A percentile compares a stretch with the other conserved stretches of the same genome.
Evolutionary conservation across 1,140 invertebrate species (phyloP).

Genomic region (Macrocentrus cingulum): DNA sequence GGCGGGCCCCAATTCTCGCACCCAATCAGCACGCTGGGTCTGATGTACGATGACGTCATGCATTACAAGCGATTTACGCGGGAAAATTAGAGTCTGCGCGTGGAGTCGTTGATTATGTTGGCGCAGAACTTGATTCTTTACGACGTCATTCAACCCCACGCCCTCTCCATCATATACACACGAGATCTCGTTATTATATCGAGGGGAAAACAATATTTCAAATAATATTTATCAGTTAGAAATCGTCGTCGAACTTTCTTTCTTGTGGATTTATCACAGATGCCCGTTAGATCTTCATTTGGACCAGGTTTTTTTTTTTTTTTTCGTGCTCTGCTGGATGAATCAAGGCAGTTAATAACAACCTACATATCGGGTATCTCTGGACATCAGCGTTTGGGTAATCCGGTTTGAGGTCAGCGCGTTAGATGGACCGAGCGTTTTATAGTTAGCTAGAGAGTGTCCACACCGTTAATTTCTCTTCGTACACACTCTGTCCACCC

Average conservation of each 20-base stretch:
- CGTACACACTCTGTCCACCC: constrained; percentile 17
- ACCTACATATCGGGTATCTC: constrained; percentile 10
- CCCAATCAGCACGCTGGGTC: constrained; percentile 44
- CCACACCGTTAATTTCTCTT: constrained; percentile 23
- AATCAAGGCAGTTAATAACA: constrained; percentile 12
- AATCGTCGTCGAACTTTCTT: constrained; percentile 16
- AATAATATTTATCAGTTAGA: constrained; percentile 1
- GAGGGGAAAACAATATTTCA: too few species aligned
- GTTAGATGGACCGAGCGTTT: constrained; percentile 6
- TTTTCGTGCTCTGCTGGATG: not conserved
- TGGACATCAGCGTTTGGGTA: constrained; percentile 7
- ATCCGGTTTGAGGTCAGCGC: constrained; percentile 23
- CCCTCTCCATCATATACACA: too few species aligned
- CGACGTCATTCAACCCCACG: too few species aligned
- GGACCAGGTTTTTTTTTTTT: not conserved
- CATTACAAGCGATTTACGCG: constrained; percentile 48
- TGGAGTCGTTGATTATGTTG: not conserved
- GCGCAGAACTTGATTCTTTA: not conserved
- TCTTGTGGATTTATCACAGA: constrained; percentile 22
- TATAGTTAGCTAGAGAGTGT: constrained; percentile 16
- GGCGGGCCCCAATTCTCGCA: constrained; percentile 51
- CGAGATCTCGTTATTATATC: too few species aligned
- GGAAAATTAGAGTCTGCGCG: constrained; percentile 41
- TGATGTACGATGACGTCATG: constrained; percentile 50
- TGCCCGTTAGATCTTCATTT: constrained; percentile 15